These are phyloP conservation scores for Pteria penguin DNA, from an alignment of 2,888 invertebrate species.

Conservation along the genomic window DNA sequence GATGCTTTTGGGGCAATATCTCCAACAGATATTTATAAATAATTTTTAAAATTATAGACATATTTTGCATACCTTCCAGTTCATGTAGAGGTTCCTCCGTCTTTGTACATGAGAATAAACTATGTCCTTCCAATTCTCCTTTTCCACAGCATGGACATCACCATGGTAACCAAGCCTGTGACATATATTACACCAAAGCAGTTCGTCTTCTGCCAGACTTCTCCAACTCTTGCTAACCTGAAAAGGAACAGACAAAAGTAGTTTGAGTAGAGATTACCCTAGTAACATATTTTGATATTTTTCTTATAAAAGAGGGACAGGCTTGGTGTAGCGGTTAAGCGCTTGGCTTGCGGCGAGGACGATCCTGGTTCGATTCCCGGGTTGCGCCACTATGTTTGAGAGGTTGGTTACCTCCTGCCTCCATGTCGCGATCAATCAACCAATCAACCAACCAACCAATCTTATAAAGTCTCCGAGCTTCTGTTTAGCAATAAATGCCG, in stretches of 20 bases:
- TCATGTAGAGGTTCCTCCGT: slow-evolving; percentile 58
- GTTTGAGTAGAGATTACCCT: no score
- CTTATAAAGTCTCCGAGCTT: no score
- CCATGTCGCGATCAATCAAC: no score
- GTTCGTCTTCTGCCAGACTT: slow-evolving; percentile 76
- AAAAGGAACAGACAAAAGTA: background rate
- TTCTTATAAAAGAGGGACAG: no score
- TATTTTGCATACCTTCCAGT: slow-evolving; percentile 74
- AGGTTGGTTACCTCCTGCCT: no score
- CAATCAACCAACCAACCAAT: no score
- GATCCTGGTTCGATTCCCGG: no score
- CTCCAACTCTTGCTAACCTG: slow-evolving; percentile 78
- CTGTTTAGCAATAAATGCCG: no score
- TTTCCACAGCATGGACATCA: slow-evolving; percentile 57
- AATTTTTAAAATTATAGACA: background rate
- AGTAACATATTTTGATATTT: no score
- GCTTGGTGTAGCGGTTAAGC: no score
- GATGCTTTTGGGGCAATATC: background rate
- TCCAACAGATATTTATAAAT: background rate
- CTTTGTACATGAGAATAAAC: slow-evolving; percentile 64
- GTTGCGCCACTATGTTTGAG: no score
- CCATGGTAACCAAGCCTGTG: slow-evolving; percentile 66
- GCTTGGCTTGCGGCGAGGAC: no score
- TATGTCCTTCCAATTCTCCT: slow-evolving; percentile 70
- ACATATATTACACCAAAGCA: slow-evolving; percentile 75